These are phyloP conservation scores for Adelphocoris suturalis DNA, from an alignment of 2,888 invertebrate species.

Conservation along the genomic window DNA sequence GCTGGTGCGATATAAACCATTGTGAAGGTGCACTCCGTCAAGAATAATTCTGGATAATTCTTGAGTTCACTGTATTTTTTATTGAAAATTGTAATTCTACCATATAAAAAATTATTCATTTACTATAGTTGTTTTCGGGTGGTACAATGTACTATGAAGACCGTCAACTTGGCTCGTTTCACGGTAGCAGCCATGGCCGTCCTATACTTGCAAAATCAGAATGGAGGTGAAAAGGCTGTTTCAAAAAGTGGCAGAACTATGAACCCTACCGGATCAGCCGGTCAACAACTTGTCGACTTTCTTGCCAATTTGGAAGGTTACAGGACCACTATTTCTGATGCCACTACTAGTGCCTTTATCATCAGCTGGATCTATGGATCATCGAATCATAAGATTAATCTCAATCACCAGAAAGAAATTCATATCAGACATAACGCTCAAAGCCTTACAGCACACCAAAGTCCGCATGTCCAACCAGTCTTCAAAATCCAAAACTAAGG, in stretches of 20 bases:
- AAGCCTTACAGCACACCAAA: conserved; percentile 97
- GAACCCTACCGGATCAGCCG: conserved; percentile 80
- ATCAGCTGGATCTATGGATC: conserved; percentile 93
- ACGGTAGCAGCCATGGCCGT: no score
- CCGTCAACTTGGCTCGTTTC: no score
- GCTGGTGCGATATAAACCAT: no score
- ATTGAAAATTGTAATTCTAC: no score
- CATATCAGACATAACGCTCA: conserved; percentile 97
- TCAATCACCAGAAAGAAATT: conserved; percentile 98
- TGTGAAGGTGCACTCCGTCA: no score
- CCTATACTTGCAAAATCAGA: conserved; percentile 39
- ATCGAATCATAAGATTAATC: conserved; percentile 92
- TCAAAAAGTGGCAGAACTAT: conserved; percentile 15
- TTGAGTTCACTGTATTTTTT: no score
- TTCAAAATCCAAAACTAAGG: conserved; percentile 80
- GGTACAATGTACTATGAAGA: no score
- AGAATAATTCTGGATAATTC: no score
- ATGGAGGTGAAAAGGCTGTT: conserved; percentile 10
- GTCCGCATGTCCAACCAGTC: conserved; percentile 89
- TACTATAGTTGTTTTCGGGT: no score
- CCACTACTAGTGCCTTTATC: conserved; percentile 95
- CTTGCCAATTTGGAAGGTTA: conserved; percentile 95
- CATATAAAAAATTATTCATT: no score
- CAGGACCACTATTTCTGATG: conserved; percentile 96
- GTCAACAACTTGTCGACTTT: conserved; percentile 93